phyloP scores from a whole-genome alignment of 2,113 vertebrate genomes.

The Sphyrna mokarran region DNA sequence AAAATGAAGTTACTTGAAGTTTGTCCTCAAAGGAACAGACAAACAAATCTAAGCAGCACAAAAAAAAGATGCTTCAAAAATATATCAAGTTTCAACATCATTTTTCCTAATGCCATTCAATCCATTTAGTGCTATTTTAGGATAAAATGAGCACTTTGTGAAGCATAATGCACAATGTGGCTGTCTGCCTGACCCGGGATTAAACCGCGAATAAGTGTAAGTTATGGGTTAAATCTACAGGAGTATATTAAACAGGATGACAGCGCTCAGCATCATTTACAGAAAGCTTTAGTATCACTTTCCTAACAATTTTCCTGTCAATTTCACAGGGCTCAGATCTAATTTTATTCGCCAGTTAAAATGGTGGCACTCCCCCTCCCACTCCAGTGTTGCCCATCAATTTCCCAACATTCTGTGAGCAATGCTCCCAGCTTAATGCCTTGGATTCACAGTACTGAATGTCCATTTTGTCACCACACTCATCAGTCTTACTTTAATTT shows the following conservation, averaged over 20 bases:
- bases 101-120: neutral
- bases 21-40: neutral
- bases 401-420: conserved; percentile 18
- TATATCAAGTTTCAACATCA: neutral
- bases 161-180: neutral
- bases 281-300: conserved; percentile 2
- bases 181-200: neutral
- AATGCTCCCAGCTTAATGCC: neutral
- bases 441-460: neutral
- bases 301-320: neutral
- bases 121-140: neutral
- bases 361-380: neutral
- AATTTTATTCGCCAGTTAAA: neutral
- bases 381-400: conserved; percentile 11
- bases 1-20: neutral
- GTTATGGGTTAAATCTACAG: neutral
- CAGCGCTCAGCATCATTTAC: neutral
- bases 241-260: conserved; percentile 7
- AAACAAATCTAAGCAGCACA: neutral
- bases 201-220: neutral
- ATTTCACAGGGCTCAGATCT: conserved; percentile 16
- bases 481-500: conserved; percentile 29
- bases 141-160: neutral
- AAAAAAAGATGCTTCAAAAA: neutral
- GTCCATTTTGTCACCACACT: conserved; percentile 18